These are phyloP conservation scores for Knipowitschia caucasica DNA, from an alignment of 2,797 vertebrate genomes.

Conservation along the genomic window DNA sequence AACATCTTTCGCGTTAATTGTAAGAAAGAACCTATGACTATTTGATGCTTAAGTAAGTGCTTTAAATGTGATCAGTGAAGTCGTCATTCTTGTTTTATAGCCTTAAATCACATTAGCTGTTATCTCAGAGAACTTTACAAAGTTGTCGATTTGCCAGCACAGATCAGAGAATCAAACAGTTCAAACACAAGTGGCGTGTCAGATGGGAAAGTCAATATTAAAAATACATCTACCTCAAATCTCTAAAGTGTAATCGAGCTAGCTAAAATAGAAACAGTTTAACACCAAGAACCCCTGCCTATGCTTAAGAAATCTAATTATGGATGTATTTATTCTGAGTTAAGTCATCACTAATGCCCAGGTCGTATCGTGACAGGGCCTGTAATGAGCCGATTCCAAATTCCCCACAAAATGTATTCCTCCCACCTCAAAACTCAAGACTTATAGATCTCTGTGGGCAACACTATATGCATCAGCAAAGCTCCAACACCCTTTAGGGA, in stretches of 20 bases:
- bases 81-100: too few species aligned
- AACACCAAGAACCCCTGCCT: not conserved
- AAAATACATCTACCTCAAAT: not conserved
- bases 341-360: not conserved
- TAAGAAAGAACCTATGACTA: too few species aligned
- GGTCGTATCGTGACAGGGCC: not conserved
- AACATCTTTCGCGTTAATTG: too few species aligned
- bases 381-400: conserved; percentile 2
- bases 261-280: not conserved
- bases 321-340: not conserved
- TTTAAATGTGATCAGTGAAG: too few species aligned
- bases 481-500: conserved; percentile 20
- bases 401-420: conserved; percentile 6
- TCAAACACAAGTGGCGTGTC: too few species aligned
- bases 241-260: not conserved
- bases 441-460: conserved; percentile 21
- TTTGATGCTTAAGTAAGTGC: too few species aligned
- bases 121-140: too few species aligned
- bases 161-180: too few species aligned
- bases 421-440: conserved; percentile 8
- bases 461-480: conserved; percentile 26
- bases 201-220: not conserved
- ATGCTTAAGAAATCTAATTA: not conserved
- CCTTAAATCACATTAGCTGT: too few species aligned
- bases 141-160: too few species aligned